Base-by-base conservation (phyloP, 1,140 invertebrate species). In the Drosophila lacertosa region DNA sequence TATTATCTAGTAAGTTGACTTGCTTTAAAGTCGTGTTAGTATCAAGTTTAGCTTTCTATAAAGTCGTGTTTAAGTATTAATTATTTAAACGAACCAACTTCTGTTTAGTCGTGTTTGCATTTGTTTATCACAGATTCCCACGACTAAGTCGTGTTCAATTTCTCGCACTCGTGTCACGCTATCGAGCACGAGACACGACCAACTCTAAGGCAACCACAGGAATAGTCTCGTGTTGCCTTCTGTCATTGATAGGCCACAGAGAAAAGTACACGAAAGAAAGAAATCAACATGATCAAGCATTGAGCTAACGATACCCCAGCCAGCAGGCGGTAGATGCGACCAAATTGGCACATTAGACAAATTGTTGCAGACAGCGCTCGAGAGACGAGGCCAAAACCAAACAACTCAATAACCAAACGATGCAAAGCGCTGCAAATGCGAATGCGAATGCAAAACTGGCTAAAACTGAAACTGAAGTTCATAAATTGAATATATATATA, bases 321-420 rank as follows among this genome's bases (percentile, higher is more conserved):
- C 40, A 50, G 55, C 65, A 47, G 67, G 62, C 79, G 45, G 32
- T 29, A 53, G 47, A 35, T 42, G 58, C 78, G 33, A 76, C 51
- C 70, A 86, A 88, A 88, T 82, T 88, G 82, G 82, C 74, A 88
- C 82, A 88, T 88, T 88, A 88, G 74, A 88, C 82, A 88, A 88
- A 88, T 88, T 82, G 82, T 72, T 63, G 66, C 54, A 62, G 48
- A 42, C 58, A 57, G 63, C 58, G 33, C 24, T 39, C n/a, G n/a
- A n/a, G 9, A 22, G 5, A 9, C 42, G 40, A n/a, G 33, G 42
- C 0, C 53, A 35, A 64, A 37, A 33, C 29, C 29, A 40, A 40
- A 88, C 82, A 78, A 78, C 83, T 88, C 82, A 88, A 70, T 69
- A 74, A 70, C 58, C 44, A 48, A 58, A 57, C 11, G 24, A 33